Evolutionary conservation across 2,888 invertebrate species (phyloP), one percentile per base, ranked within the genome.

Genomic region (Leistus spinibarbis): DNA sequence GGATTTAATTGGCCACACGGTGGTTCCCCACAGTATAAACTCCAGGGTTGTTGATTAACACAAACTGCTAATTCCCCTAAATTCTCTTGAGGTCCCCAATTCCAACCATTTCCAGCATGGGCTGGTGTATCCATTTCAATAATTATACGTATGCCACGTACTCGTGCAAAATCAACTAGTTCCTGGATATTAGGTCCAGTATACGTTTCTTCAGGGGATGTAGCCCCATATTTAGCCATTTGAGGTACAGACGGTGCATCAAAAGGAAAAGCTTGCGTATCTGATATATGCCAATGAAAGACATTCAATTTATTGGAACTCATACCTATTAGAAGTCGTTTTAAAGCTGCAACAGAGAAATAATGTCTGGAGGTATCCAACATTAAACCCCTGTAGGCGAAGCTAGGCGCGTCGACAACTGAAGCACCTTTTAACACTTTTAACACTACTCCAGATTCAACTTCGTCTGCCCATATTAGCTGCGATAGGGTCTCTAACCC

Each of bases 231-330:
- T 78, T 91, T 89, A 0, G 94, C 92, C 82, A 96, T 86, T 82
- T 94, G 91, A 0, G 95, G 95, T 70, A 91, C 92, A 77, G 90
- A 88, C 22, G 90, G 90, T 2, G 95, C 90, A 77, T 92, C 90
- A 83, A 95, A 92, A 0, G 98, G 97, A 85, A 97, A 97, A 79
- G 96, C 95, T 84, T 97, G 96, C 13, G 96, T 95, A 84, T 98
- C 98, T 3, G 92, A 92, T 27, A 94, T 88, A 82, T 95, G 95
- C 97, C 97, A 97, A 82, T 98, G 97, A 82, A 98, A 93, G 1
- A 95, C 94, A 86, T 98, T 98, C 78, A 97, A 85, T 85, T 98
- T 98, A 80, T 92, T 91, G 63, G 94, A 91, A 0, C 94, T 91
- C 97, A 98, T 97, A 1, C 93, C 96, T 76, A 95, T 92, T 81